Percentiles rank a stretch among this genome's conserved stretches.
These are phyloP conservation scores for Gouania willdenowi DNA, from an alignment of 2,797 vertebrate genomes.

Conservation along the genomic window DNA sequence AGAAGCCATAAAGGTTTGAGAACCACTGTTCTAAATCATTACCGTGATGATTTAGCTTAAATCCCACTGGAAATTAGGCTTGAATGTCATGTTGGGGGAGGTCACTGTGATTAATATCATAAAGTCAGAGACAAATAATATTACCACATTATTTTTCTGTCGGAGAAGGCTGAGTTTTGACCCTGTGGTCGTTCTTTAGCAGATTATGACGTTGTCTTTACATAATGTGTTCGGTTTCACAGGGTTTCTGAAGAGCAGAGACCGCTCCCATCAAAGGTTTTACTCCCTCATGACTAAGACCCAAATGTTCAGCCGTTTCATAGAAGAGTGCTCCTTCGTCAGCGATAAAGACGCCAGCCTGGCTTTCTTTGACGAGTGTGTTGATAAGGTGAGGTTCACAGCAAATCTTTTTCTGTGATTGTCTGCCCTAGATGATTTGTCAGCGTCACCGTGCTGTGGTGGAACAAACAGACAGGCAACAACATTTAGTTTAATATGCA, in stretches of 20 bases:
- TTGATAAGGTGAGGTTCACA: slow-evolving; percentile 88
- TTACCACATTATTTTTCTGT: too few relatives aligned
- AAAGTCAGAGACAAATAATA: slow-evolving; percentile 33
- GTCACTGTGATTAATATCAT: slow-evolving; percentile 50
- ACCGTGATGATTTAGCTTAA: slow-evolving; percentile 50
- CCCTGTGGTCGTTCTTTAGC: too few relatives aligned
- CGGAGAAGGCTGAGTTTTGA: too few relatives aligned
- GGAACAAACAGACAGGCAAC: slow-evolving; percentile 5
- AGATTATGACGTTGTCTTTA: too few relatives aligned
- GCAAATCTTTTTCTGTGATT: slow-evolving; percentile 8
- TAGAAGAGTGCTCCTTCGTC: slow-evolving; percentile 98
- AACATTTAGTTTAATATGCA: slow-evolving; percentile 1
- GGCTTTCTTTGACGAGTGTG: slow-evolving; percentile 98
- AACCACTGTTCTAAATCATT: too few relatives aligned
- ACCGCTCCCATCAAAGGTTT: slow-evolving; percentile 97
- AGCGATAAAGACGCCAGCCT: slow-evolving; percentile 97
- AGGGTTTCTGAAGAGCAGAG: slow-evolving; percentile 96
- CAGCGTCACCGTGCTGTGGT: neutral
- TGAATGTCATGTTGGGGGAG: slow-evolving; percentile 43
- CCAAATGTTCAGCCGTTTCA: slow-evolving; percentile 99
- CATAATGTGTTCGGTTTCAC: too few relatives aligned
- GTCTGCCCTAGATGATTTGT: slow-evolving; percentile 18
- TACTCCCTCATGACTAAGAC: slow-evolving; percentile 98
- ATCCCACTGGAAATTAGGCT: slow-evolving; percentile 46
- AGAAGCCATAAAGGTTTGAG: too few relatives aligned